phyloP scores from a whole-genome alignment of 2,888 invertebrate species.

The Noctua pronuba region DNA sequence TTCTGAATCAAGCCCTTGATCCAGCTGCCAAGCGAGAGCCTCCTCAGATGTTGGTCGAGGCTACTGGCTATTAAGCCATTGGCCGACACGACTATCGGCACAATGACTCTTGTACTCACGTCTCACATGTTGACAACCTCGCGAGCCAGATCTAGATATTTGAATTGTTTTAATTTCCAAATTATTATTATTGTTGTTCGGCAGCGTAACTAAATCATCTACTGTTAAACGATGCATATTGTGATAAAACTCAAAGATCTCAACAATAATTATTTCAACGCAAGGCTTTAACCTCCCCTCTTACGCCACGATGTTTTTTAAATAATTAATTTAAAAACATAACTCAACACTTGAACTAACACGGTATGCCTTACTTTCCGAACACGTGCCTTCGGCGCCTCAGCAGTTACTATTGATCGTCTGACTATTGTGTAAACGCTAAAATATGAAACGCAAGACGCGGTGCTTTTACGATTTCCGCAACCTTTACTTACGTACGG shows the following conservation, averaged over 20 bases:
- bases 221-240: neutral
- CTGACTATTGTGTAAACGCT: neutral
- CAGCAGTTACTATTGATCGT: slow-evolving; percentile 27
- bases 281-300: neutral
- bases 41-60: too few species aligned
- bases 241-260: neutral
- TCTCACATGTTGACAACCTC: too few species aligned
- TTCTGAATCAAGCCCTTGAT: too few species aligned
- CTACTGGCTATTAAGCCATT: too few species aligned
- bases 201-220: neutral
- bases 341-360: neutral
- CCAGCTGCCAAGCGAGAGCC: too few species aligned
- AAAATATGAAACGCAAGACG: slow-evolving; percentile 10
- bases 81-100: too few species aligned
- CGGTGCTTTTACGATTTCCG: slow-evolving; percentile 46
- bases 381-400: neutral
- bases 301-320: neutral
- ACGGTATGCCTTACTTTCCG: neutral
- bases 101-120: too few species aligned
- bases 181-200: neutral
- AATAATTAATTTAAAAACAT: neutral
- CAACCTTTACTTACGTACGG: neutral
- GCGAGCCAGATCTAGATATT: too few species aligned
- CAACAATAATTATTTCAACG: neutral
- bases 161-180: too few species aligned